phyloP scores from a whole-genome alignment of 2,113 vertebrate genomes.

The Oryzias woworae region DNA sequence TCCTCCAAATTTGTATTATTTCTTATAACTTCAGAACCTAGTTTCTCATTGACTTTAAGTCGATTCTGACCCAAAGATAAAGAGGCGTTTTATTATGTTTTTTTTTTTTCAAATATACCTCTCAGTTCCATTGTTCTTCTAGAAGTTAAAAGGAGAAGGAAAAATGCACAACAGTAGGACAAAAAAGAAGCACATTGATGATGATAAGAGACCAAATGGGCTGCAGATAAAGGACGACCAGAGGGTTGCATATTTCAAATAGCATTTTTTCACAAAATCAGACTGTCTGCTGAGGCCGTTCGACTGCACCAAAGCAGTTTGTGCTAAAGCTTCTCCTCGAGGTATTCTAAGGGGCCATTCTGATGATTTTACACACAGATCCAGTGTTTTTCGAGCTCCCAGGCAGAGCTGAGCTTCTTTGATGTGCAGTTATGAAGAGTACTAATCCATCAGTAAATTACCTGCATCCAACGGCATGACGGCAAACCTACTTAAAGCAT shows the following conservation, averaged over 20 bases:
- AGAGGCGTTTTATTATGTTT: too few species aligned
- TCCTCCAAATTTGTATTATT: too few species aligned
- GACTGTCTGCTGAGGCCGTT: not conserved
- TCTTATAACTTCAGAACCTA: too few species aligned
- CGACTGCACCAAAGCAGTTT: not conserved
- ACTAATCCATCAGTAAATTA: constrained; percentile 4
- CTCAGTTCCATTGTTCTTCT: not conserved
- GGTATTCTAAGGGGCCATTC: constrained; percentile 14
- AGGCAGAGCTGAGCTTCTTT: not conserved
- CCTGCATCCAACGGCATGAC: not conserved
- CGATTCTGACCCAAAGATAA: too few species aligned
- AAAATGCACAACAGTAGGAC: not conserved
- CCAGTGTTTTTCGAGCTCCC: constrained; percentile 7
- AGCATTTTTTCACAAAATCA: too few species aligned
- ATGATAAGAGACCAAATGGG: constrained; percentile 16
- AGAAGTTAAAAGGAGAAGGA: constrained; percentile 2
- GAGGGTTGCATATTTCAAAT: constrained; percentile 2
- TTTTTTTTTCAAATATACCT: constrained; percentile 3
- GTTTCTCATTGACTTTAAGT: too few species aligned
- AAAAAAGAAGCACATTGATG: not conserved
- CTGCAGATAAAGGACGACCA: constrained; percentile 16
- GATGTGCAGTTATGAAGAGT: not conserved
- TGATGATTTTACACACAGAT: constrained; percentile 4
- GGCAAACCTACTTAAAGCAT: not conserved
- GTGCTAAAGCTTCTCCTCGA: constrained; percentile 5